These are phyloP conservation scores for Heliconius hortense DNA, from an alignment of 2,888 invertebrate genomes.

Conservation along the genomic window DNA sequence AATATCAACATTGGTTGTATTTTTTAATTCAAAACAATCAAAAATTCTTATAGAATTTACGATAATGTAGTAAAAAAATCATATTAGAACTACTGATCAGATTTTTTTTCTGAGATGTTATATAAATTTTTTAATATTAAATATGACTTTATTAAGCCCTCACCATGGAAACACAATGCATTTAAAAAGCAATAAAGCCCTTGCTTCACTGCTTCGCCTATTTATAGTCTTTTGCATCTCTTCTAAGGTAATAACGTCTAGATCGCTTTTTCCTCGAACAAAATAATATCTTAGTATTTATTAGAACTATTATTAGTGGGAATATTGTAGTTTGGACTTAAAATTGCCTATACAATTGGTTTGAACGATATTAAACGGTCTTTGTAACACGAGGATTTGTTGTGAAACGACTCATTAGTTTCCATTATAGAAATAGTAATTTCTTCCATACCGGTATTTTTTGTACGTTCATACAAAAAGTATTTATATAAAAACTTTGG, in stretches of 20 bases:
- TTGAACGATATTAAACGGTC: neutral
- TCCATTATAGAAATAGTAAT: too few species aligned
- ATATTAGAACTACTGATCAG: too few species aligned
- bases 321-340: neutral
- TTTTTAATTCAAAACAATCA: too few species aligned
- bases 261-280: slow-evolving; percentile 7
- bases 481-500: too few species aligned
- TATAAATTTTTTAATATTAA: neutral
- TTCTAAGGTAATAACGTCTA: slow-evolving; percentile 43
- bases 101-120: too few species aligned
- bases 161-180: slow-evolving; percentile 46
- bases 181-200: slow-evolving; percentile 54
- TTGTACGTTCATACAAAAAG: too few species aligned
- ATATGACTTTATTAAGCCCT: neutral
- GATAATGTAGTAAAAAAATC: too few species aligned
- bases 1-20: too few species aligned
- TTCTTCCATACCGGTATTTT: too few species aligned
- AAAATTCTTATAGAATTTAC: too few species aligned
- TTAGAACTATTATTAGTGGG: neutral
- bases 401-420: too few species aligned
- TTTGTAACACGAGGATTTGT: too few species aligned
- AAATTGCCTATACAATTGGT: neutral
- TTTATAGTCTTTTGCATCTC: slow-evolving; percentile 53
- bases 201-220: slow-evolving; percentile 42
- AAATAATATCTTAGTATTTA: slow-evolving; percentile 14